A percentile compares a stretch with the other conserved stretches of the same genome.
Evolutionary conservation across 2,113 vertebrate genomes (phyloP).

Genomic region (Clarias magur): DNA sequence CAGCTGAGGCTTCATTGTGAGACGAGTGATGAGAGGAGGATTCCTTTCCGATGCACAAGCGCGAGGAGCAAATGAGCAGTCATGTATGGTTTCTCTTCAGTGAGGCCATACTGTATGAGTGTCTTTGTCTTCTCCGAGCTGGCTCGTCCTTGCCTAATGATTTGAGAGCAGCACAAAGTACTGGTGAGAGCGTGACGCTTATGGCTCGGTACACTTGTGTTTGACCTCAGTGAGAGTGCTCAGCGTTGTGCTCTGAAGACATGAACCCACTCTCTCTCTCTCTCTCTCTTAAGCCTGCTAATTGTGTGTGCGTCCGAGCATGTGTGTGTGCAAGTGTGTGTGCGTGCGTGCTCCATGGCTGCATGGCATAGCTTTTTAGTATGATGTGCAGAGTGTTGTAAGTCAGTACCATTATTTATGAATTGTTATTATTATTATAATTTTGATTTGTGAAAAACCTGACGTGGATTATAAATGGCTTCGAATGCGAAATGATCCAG

Average conservation of each 20-base stretch:
- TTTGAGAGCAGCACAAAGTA: conserved; percentile 94
- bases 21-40: conserved; percentile 35
- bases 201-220: conserved; percentile 94
- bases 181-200: conserved; percentile 84
- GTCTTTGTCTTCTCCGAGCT: conserved; percentile 26
- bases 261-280: conserved; percentile 14
- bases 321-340: conserved; percentile 3
- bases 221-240: conserved; percentile 86
- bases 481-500: background rate
- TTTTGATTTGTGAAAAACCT: conserved; percentile 6
- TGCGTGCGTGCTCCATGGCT: background rate
- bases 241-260: conserved; percentile 66
- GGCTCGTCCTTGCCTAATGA: conserved; percentile 46
- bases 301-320: conserved; percentile 23
- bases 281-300: conserved; percentile 20
- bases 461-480: background rate
- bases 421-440: background rate
- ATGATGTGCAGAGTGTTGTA: conserved; percentile 14
- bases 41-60: conserved; percentile 40
- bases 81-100: conserved; percentile 21
- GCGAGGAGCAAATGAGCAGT: conserved; percentile 15
- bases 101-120: conserved; percentile 14
- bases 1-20: conserved; percentile 54
- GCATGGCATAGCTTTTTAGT: conserved; percentile 22
- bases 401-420: background rate